A percentile compares a stretch with the other conserved stretches of the same genome.
Conservation (phyloP, 2,797 vertebrate genomes). For the Corythornis leucogaster region DNA sequence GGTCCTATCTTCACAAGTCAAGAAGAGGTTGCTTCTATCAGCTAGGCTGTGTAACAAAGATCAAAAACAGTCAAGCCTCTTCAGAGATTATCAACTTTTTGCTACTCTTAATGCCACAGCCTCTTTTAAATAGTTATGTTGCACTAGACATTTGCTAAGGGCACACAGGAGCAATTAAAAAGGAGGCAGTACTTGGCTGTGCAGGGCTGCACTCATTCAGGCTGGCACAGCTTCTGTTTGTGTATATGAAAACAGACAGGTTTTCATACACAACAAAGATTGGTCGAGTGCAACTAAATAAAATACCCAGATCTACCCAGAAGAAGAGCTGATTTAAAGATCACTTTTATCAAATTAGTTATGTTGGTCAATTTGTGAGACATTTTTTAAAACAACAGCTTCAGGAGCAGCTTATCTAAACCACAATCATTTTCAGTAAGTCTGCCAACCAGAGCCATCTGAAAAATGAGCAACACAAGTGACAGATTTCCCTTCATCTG, state of each 20-base stretch:
- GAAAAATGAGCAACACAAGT: background rate
- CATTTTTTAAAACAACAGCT: background rate
- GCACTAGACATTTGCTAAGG: background rate
- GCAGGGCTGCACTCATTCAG: background rate
- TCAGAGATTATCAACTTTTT: background rate
- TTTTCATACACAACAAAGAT: background rate
- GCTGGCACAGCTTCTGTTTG: background rate
- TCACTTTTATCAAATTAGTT: background rate
- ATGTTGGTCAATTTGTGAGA: background rate
- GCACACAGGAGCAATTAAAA: background rate
- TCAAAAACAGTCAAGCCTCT: background rate
- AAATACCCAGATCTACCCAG: background rate
- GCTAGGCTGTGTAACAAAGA: background rate
- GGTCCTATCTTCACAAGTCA: background rate
- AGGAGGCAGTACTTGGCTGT: background rate
- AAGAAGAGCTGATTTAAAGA: background rate
- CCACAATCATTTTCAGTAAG: background rate
- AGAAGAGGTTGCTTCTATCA: background rate
- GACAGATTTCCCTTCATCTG: background rate
- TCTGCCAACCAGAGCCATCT: background rate
- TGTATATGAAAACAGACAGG: background rate
- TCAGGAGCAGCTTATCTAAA: background rate
- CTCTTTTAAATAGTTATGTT: background rate
- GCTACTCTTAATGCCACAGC: background rate
- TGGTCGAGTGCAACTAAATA: background rate